A percentile compares a stretch with the other conserved stretches of the same genome.
These are phyloP conservation scores for Poeciliopsis presidionis DNA, from an alignment of 2,797 vertebrate species.

Conservation along the genomic window DNA sequence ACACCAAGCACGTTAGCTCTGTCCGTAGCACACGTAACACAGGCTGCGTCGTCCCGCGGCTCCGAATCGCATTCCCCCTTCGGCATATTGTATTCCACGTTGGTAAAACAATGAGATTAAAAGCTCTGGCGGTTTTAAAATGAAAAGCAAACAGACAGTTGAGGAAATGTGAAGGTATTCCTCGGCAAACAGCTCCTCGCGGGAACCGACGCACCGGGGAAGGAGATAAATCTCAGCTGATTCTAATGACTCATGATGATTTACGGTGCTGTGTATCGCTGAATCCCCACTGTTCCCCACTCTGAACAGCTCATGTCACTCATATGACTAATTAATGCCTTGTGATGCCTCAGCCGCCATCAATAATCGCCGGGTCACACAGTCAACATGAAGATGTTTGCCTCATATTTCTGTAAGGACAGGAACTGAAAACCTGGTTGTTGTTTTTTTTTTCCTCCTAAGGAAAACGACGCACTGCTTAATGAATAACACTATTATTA, in stretches of 20 bases:
- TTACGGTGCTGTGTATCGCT: neutral
- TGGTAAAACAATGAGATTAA: conserved; percentile 1
- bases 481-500: conserved; percentile 21
- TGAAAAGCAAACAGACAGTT: conserved; percentile 11
- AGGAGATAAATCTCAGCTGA: conserved; percentile 6
- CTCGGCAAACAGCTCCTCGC: neutral
- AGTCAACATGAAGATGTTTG: conserved; percentile 11
- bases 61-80: neutral
- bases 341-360: conserved; percentile 5
- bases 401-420: neutral
- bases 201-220: neutral
- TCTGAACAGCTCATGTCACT: conserved; percentile 14
- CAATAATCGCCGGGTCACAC: neutral
- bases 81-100: neutral
- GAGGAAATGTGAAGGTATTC: conserved; percentile 10
- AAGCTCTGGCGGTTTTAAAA: neutral
- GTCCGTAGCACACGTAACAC: neutral
- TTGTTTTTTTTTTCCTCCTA: neutral
- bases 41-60: too few relatives aligned
- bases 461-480: conserved; percentile 17
- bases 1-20: neutral
- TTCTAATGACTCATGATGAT: conserved; percentile 21
- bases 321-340: conserved; percentile 12
- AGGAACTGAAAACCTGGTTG: neutral
- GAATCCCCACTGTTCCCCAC: conserved; percentile 4